Evolutionary conservation across 2,888 invertebrate genomes (phyloP).

Genomic region (Crepidodera aurea): DNA sequence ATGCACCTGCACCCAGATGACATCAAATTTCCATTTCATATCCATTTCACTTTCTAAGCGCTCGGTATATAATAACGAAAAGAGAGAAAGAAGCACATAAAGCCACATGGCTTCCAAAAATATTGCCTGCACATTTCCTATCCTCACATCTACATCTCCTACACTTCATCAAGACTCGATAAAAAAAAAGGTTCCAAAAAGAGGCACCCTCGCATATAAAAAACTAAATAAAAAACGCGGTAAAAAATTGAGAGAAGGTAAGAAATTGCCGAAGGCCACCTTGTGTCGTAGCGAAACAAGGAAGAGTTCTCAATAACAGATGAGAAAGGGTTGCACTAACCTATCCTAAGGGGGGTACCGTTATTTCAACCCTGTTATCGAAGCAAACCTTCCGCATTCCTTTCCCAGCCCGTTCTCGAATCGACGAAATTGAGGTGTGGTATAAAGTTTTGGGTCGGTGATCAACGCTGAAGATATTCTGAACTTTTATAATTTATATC

Average conservation of each 20-base stretch:
- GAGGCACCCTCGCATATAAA: conserved; percentile 32
- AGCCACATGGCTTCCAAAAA: conserved; percentile 31
- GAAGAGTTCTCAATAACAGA: conserved; percentile 31
- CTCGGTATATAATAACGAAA: conserved; percentile 14
- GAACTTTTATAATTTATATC: too few species aligned
- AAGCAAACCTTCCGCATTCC: conserved; percentile 55
- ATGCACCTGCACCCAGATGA: conserved; percentile 26
- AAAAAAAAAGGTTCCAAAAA: conserved; percentile 25
- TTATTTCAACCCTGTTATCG: conserved; percentile 50
- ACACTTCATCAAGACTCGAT: conserved; percentile 36
- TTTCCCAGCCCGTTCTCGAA: conserved; percentile 27
- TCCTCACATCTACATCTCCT: conserved; percentile 12
- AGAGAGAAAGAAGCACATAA: conserved; percentile 12
- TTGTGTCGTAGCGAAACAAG: conserved; percentile 42
- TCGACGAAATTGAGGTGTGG: conserved; percentile 12
- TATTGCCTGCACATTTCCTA: conserved; percentile 33
- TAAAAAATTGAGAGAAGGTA: conserved; percentile 44
- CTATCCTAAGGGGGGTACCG: conserved; percentile 52
- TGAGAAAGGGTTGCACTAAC: conserved; percentile 53
- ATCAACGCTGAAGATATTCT: too few species aligned
- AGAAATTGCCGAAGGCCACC: conserved; percentile 51
- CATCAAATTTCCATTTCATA: conserved; percentile 31
- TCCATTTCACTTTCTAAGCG: conserved; percentile 30
- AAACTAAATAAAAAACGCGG: conserved; percentile 39
- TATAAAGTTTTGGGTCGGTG: too few species aligned